phyloP scores from a whole-genome alignment of 1,140 invertebrate species.

The Bombus polaris region DNA sequence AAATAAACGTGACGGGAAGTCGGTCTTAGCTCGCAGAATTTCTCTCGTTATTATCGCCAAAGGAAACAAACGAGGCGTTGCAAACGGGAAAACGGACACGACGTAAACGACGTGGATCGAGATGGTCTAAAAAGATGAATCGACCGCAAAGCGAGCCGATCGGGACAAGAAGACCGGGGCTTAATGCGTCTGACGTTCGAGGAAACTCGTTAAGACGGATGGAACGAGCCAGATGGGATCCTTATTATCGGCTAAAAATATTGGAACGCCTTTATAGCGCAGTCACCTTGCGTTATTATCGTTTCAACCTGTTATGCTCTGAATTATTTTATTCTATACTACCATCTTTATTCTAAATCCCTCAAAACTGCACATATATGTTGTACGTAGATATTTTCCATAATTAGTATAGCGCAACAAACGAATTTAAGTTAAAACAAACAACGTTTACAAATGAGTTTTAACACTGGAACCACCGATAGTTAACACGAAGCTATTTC shows the following conservation, averaged over 20 bases:
- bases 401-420: too few species aligned
- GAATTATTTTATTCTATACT: neutral
- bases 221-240: constrained; percentile 32
- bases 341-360: neutral
- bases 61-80: neutral
- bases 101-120: constrained; percentile 26
- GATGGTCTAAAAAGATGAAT: constrained; percentile 48
- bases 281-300: neutral
- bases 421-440: too few species aligned
- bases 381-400: too few species aligned
- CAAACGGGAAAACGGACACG: neutral
- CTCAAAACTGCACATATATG: too few species aligned
- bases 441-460: too few species aligned
- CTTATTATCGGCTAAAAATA: constrained; percentile 44
- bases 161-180: neutral
- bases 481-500: too few species aligned
- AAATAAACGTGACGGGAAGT: neutral
- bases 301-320: neutral
- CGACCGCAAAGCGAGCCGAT: neutral
- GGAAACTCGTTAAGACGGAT: constrained; percentile 22
- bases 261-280: neutral
- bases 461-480: too few species aligned
- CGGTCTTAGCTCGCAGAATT: neutral
- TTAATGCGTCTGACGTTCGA: constrained; percentile 27
- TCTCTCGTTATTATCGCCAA: neutral